Evolutionary conservation across 23 tunicate genomes (phyloP), one percentile per base, ranked within the genome.

Genomic region (Aplidium turbinatum): DNA sequence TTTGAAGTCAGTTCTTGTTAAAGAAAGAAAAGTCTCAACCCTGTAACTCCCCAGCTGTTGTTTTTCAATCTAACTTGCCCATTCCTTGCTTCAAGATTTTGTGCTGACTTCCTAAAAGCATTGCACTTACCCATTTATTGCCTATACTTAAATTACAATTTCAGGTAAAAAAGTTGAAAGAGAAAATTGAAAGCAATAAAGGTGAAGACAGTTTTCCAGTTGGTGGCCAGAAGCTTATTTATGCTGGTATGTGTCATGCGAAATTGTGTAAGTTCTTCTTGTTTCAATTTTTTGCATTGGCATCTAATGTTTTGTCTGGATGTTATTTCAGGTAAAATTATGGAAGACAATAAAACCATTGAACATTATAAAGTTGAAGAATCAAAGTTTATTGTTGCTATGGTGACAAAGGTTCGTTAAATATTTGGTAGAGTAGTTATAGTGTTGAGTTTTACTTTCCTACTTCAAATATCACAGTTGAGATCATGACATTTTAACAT

Each of bases 381-480:
- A 67, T 73, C 77, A 18, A 82, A 87, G 42, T 94, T 94, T 48
- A 72, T 94, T 47, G 99, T 94, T 56, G 90, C 93, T 19, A 94
- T 94, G 99, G 94, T 94, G 45, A 48, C 86, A 13, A 94, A 87
- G 91, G 85, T 78, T n/a, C n/a, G n/a, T n/a, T n/a, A n/a, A n/a
- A n/a, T n/a, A n/a, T n/a, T n/a, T n/a, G n/a, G n/a, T n/a, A n/a
- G n/a, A n/a, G n/a, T n/a, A n/a, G n/a, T n/a, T n/a, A n/a, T n/a
- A n/a, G n/a, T n/a, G n/a, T n/a, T n/a, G n/a, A n/a, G n/a, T n/a
- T n/a, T n/a, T n/a, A n/a, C n/a, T n/a, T n/a, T n/a, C n/a, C n/a
- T n/a, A n/a, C n/a, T n/a, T n/a, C n/a, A n/a, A n/a, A n/a, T n/a
- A n/a, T n/a, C n/a, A n/a, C n/a, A n/a, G n/a, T n/a, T n/a, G n/a